A percentile compares a stretch with the other conserved stretches of the same genome.
These are phyloP conservation scores for Heteromyza rotundicornis DNA, from an alignment of 2,888 invertebrate species.

Conservation along the genomic window DNA sequence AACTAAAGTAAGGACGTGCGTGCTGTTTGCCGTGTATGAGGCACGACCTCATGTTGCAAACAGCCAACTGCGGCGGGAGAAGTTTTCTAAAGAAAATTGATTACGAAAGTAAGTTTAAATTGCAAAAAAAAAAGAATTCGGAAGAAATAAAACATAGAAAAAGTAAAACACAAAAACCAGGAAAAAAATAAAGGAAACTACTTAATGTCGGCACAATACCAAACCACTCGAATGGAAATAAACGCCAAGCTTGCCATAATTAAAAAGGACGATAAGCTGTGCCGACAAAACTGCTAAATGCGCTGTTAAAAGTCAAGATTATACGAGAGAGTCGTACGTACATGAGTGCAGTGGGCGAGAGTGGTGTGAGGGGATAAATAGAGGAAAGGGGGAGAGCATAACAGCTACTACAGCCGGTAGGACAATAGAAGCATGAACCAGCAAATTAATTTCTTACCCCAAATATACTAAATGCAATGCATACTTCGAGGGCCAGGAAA, in stretches of 20 bases:
- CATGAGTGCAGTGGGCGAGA: no score
- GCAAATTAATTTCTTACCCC: not conserved
- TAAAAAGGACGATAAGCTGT: not conserved
- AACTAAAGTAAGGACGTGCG: no score
- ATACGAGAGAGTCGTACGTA: not conserved
- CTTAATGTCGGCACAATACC: not conserved
- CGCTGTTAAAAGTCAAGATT: not conserved
- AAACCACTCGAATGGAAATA: not conserved
- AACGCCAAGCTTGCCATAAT: not conserved
- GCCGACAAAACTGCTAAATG: conserved; percentile 4
- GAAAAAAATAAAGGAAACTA: conserved; percentile 7
- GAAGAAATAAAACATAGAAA: conserved; percentile 15
- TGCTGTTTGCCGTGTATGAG: no score
- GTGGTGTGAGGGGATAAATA: no score
- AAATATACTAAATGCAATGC: no score
- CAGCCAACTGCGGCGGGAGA: no score
- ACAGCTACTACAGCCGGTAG: not conserved
- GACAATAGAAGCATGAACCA: not conserved
- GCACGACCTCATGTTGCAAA: no score
- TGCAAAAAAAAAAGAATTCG: no score
- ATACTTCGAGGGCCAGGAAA: no score
- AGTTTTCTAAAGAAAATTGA: no score
- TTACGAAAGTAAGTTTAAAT: no score
- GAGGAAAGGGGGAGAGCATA: no score
- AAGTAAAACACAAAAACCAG: not conserved